Percentiles rank a stretch among this genome's conserved stretches.
phyloP scores from a whole-genome alignment of 1,140 invertebrate genomes.

The Sminthurides bifidus region DNA sequence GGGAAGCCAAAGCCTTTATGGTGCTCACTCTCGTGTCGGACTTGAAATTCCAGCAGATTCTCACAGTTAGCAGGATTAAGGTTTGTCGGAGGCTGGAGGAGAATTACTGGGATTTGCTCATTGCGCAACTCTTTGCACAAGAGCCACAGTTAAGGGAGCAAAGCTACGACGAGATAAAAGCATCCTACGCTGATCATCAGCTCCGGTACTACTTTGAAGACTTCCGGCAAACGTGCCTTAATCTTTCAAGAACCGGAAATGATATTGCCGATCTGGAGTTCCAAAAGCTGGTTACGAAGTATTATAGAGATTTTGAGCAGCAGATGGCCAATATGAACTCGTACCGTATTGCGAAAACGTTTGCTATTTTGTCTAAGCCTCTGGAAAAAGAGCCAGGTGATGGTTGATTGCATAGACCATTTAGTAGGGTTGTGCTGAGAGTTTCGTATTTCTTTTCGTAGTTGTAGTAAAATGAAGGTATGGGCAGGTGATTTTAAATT shows the following conservation, averaged over 20 bases:
- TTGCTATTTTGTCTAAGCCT: neutral
- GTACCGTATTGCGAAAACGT: neutral
- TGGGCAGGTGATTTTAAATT: too few relatives aligned
- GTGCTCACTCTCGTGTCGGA: slow-evolving; percentile 4
- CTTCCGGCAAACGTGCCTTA: neutral
- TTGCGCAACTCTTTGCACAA: neutral
- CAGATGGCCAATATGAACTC: slow-evolving; percentile 4
- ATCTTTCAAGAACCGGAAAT: too few relatives aligned
- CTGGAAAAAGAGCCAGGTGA: neutral
- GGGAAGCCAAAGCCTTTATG: neutral
- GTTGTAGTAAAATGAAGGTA: too few relatives aligned
- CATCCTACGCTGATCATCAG: slow-evolving; percentile 1
- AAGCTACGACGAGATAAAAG: neutral
- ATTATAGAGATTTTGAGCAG: slow-evolving; percentile 2
- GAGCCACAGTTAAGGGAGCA: neutral
- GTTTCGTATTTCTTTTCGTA: too few relatives aligned
- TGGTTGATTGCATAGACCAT: too few relatives aligned
- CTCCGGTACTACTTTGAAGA: slow-evolving; percentile 1
- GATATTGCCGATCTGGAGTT: slow-evolving; percentile 5
- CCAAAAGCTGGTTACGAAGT: neutral
- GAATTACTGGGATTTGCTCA: slow-evolving; percentile 2
- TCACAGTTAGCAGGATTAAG: too few relatives aligned
- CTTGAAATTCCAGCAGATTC: neutral
- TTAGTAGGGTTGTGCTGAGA: too few relatives aligned
- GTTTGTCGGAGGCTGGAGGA: neutral